These are phyloP conservation scores for Labrus mixtus DNA, from an alignment of 2,113 vertebrate genomes.

Conservation along the genomic window DNA sequence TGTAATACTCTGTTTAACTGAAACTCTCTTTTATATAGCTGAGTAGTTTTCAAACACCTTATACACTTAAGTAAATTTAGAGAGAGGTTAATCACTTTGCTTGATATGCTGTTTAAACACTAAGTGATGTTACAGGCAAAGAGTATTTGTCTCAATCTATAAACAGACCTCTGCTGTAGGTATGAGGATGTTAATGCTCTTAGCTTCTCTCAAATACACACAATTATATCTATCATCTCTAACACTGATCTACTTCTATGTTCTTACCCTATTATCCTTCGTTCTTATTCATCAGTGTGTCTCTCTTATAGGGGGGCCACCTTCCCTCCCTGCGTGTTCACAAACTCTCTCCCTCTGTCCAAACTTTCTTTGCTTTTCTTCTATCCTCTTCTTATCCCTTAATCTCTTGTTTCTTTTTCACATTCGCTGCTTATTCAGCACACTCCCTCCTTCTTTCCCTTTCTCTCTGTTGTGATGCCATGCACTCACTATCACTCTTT, in stretches of 20 bases:
- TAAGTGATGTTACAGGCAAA: background rate
- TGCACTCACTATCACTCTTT: constrained; percentile 36
- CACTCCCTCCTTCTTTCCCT: constrained; percentile 10
- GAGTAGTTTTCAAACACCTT: background rate
- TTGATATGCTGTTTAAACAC: background rate
- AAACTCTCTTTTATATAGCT: background rate
- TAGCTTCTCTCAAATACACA: background rate
- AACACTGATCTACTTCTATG: constrained; percentile 21
- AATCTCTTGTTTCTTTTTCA: constrained; percentile 3
- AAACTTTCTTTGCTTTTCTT: constrained; percentile 11
- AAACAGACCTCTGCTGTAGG: background rate
- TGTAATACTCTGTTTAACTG: background rate
- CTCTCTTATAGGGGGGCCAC: background rate
- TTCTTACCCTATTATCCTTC: constrained; percentile 36
- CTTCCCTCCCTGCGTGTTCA: background rate
- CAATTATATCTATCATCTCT: background rate
- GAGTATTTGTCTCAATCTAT: too few relatives aligned
- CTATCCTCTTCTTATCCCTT: constrained; percentile 22
- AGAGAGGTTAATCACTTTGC: background rate
- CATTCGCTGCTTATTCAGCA: constrained; percentile 53
- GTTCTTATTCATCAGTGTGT: constrained; percentile 34
- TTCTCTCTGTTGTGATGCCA: constrained; percentile 20
- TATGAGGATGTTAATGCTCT: background rate
- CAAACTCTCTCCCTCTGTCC: constrained; percentile 10
- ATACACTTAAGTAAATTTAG: background rate